Conservation (phyloP, 2,797 vertebrate species). For the Cyclopterus lumpus region DNA sequence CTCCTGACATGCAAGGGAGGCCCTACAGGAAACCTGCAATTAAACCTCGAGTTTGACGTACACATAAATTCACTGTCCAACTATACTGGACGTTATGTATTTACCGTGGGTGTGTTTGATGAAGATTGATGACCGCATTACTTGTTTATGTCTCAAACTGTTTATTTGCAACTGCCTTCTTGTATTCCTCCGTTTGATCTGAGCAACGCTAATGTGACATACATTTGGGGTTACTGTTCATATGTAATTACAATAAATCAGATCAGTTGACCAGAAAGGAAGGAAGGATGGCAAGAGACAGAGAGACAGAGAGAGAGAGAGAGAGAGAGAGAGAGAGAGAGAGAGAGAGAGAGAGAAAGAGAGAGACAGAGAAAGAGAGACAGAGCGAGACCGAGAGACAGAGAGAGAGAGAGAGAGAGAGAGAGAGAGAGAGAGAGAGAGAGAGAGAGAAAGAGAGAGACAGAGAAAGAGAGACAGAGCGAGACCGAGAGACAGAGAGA, state of each 20-base stretch:
- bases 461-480: too few species aligned
- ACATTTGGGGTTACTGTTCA: conserved; percentile 15
- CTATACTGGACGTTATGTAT: not conserved
- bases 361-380: too few species aligned
- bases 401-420: too few species aligned
- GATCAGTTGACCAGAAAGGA: conserved; percentile 2
- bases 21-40: not conserved
- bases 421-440: too few species aligned
- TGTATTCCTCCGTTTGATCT: conserved; percentile 24
- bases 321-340: too few species aligned
- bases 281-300: not conserved
- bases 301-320: too few species aligned
- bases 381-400: too few species aligned
- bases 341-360: too few species aligned
- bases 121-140: conserved; percentile 13
- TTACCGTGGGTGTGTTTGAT: conserved; percentile 19
- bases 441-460: too few species aligned
- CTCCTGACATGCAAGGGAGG: not conserved
- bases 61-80: conserved; percentile 26
- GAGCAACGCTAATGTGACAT: conserved; percentile 25
- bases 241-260: conserved; percentile 38
- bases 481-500: too few species aligned
- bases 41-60: conserved; percentile 1
- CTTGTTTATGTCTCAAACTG: conserved; percentile 34
- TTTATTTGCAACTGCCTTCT: conserved; percentile 36